phyloP scores from a whole-genome alignment of 2,797 vertebrate species.

The Dromococcyx pavoninus region DNA sequence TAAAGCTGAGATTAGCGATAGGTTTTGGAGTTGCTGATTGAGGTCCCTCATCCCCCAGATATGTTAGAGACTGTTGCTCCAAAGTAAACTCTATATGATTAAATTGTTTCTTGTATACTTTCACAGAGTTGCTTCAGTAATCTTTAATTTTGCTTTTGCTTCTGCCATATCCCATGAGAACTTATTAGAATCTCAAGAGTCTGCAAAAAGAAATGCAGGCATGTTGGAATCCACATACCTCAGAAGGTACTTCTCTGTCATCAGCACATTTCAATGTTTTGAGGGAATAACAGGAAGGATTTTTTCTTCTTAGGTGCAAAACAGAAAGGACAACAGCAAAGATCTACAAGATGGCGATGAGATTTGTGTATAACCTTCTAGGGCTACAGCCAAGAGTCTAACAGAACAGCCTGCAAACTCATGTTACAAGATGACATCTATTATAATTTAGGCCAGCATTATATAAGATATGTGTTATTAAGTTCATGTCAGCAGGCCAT shows the following conservation, averaged over 20 bases:
- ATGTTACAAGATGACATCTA: background rate
- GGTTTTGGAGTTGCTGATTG: background rate
- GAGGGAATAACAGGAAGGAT: background rate
- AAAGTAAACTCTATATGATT: background rate
- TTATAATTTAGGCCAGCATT: background rate
- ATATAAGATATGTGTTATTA: background rate
- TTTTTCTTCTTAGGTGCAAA: background rate
- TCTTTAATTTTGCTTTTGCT: background rate
- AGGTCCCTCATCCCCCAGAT: background rate
- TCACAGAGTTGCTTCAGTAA: background rate
- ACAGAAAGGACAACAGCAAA: background rate
- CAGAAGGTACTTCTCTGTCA: background rate
- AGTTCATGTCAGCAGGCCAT: background rate
- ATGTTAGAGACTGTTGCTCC: background rate
- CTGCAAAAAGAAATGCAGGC: background rate
- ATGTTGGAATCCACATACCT: background rate
- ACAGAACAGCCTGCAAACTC: background rate
- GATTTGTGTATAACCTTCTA: background rate
- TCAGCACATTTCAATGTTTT: background rate
- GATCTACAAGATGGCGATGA: too few species aligned
- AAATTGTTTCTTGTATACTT: conserved; percentile 10
- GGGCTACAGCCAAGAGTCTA: background rate
- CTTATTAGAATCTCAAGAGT: background rate
- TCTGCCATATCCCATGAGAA: background rate
- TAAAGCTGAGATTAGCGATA: background rate